Conservation (phyloP, 2,113 vertebrate species). For the Cebidichthys violaceus region DNA sequence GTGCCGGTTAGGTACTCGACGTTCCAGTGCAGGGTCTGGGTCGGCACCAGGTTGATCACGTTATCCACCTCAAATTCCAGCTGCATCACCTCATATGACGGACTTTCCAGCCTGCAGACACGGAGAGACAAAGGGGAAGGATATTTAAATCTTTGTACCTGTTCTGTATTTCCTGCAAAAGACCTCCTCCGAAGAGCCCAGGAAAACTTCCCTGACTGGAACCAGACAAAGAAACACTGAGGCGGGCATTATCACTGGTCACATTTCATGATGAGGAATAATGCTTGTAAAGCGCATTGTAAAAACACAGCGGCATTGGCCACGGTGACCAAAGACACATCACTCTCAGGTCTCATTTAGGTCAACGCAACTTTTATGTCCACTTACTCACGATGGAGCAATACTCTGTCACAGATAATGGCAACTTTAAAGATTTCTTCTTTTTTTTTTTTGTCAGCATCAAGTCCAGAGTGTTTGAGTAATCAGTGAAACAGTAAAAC, state of each 20-base stretch:
- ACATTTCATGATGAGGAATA: not conserved
- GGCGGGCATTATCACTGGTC: not conserved
- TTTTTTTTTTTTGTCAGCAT: not conserved
- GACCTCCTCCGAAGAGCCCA: not conserved
- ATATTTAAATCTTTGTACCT: not conserved
- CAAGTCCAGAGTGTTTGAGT: not conserved
- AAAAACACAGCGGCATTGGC: not conserved
- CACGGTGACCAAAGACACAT: not conserved
- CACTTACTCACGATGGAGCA: no score
- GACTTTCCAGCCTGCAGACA: slow-evolving; percentile 83
- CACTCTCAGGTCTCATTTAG: not conserved
- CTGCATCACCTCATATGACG: slow-evolving; percentile 91
- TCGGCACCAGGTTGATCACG: slow-evolving; percentile 86
- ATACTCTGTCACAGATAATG: not conserved
- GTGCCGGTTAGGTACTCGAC: slow-evolving; percentile 87
- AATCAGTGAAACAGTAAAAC: not conserved
- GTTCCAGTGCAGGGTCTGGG: slow-evolving; percentile 93
- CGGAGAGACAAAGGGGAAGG: not conserved
- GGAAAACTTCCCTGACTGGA: not conserved
- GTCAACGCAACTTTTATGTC: not conserved
- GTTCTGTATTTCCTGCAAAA: not conserved
- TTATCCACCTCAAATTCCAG: slow-evolving; percentile 94
- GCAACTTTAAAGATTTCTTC: not conserved
- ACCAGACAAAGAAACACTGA: no score
- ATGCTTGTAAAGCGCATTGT: not conserved